Evolutionary conservation across 2,113 vertebrate genomes (phyloP).

Genomic region (Probosciger aterrimus): DNA sequence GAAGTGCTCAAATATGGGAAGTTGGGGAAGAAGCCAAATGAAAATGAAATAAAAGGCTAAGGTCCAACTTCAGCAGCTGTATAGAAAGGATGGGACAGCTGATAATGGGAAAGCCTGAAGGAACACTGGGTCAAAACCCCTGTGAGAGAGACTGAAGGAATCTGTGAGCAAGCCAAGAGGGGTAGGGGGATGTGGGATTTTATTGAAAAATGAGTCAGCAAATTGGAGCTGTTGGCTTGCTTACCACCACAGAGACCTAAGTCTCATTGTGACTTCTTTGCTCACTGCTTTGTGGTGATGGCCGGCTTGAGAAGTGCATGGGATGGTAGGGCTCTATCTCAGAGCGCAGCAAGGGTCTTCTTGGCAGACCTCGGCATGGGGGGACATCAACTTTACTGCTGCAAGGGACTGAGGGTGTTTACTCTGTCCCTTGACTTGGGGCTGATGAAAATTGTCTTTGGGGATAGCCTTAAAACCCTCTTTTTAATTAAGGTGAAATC

Average conservation of each 20-base stretch:
- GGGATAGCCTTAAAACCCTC: not conserved
- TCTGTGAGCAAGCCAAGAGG: not conserved
- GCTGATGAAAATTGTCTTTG: not conserved
- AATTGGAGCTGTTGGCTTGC: not conserved
- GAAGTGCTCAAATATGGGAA: slow-evolving; percentile 55
- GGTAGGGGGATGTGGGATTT: not conserved
- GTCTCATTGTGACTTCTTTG: not conserved
- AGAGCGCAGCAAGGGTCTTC: not conserved
- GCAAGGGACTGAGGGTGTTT: rapidly evolving
- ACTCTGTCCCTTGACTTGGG: not conserved
- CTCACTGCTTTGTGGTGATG: not conserved
- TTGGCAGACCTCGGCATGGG: not conserved
- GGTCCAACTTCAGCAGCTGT: slow-evolving; percentile 31
- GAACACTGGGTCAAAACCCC: slow-evolving; percentile 39
- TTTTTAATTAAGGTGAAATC: not conserved
- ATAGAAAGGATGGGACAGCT: not conserved
- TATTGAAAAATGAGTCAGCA: not conserved
- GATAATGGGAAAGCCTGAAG: not conserved
- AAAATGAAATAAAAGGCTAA: slow-evolving; percentile 64
- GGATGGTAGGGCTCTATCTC: not conserved
- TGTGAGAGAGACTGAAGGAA: not conserved
- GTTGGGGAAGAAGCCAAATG: slow-evolving; percentile 67
- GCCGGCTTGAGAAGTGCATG: not conserved
- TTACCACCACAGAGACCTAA: not conserved
- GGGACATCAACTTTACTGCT: not conserved